phyloP scores from a whole-genome alignment of 2,888 invertebrate genomes.

The Calephelis perditalis region DNA sequence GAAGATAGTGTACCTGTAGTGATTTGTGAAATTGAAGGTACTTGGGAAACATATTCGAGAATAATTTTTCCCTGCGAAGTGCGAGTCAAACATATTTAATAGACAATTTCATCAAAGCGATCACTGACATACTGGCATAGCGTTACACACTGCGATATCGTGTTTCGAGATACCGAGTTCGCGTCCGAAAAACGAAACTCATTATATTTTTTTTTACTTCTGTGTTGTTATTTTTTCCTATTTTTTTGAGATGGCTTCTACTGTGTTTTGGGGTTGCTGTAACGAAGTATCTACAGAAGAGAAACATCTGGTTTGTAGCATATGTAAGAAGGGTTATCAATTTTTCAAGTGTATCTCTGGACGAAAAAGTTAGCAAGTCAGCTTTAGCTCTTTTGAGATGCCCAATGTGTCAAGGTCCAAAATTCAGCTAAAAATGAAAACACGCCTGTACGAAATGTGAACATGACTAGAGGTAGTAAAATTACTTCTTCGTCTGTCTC shows the following conservation, averaged over 20 bases:
- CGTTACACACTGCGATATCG: background rate
- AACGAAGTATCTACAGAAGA: background rate
- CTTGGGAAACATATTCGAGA: background rate
- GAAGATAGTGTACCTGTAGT: background rate
- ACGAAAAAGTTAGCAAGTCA: conserved; percentile 1
- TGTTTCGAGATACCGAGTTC: background rate
- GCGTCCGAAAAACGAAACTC: background rate
- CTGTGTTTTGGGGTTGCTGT: background rate
- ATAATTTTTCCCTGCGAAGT: background rate
- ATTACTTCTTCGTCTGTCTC: background rate
- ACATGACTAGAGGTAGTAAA: conserved; percentile 1
- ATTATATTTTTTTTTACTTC: background rate
- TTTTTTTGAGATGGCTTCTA: background rate
- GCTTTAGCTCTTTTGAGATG: background rate
- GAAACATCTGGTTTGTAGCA: background rate
- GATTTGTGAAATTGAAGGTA: conserved; percentile 2
- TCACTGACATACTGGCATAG: background rate
- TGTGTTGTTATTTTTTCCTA: background rate
- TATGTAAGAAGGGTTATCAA: conserved; percentile 1
- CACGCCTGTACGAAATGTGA: background rate
- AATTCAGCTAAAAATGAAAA: background rate
- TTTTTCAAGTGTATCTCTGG: background rate
- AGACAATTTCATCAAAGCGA: background rate
- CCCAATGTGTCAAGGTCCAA: background rate
- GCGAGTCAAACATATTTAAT: background rate